phyloP scores from a whole-genome alignment of 2,797 vertebrate species.

The Dipus sagitta region DNA sequence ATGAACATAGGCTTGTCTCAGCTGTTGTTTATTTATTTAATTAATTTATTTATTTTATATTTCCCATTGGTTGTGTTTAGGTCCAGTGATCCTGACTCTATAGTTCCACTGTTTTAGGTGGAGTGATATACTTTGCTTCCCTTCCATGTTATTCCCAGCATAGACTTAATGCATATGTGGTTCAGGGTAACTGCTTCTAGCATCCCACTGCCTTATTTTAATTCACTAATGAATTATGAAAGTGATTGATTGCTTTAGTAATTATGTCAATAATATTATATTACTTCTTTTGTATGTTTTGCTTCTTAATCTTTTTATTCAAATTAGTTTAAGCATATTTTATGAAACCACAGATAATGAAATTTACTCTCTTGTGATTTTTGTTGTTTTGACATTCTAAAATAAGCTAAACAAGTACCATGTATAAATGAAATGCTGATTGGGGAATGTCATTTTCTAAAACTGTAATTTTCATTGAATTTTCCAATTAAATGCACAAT shows the following conservation, averaged over 20 bases:
- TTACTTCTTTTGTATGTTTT: neutral
- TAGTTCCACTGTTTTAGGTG: neutral
- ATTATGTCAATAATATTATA: constrained; percentile 29
- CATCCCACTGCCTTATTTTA: neutral
- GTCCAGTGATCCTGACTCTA: no score
- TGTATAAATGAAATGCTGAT: constrained; percentile 25
- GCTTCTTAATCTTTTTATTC: neutral
- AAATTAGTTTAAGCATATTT: neutral
- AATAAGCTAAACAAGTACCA: neutral
- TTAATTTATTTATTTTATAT: no score
- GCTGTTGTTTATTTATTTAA: no score
- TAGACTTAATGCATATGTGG: neutral
- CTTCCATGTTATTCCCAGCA: neutral
- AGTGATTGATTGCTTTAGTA: neutral
- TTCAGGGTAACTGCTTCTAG: neutral
- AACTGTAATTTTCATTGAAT: neutral
- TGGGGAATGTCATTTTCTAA: neutral
- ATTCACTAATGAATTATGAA: neutral
- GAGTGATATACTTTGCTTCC: neutral
- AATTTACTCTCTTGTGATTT: constrained; percentile 37
- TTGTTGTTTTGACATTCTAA: constrained; percentile 30
- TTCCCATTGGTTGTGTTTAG: neutral
- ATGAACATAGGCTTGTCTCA: no score
- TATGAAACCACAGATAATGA: neutral
- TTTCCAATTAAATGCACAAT: neutral